phyloP scores from a whole-genome alignment of 2,888 invertebrate species.

The Phortica okadai region DNA sequence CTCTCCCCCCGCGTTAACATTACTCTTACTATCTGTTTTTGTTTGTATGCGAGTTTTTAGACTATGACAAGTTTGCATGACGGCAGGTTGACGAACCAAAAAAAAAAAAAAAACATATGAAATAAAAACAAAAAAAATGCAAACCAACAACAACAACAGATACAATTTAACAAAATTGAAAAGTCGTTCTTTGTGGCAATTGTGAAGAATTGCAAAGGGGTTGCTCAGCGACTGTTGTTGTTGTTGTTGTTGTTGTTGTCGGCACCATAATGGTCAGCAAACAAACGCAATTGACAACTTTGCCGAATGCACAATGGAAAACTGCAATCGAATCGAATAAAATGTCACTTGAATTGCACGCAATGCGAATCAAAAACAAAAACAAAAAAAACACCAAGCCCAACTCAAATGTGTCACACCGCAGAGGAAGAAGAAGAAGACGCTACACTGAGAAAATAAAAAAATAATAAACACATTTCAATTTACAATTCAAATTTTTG shows the following conservation, averaged over 20 bases:
- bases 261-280: not conserved
- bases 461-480: too few relatives aligned
- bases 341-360: not conserved
- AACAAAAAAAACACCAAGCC: not conserved
- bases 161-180: conserved; percentile 7
- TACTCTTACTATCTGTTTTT: conserved; percentile 30
- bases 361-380: not conserved
- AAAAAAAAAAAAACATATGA: not conserved
- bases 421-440: too few relatives aligned
- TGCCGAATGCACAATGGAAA: not conserved
- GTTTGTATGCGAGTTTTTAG: conserved; percentile 23
- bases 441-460: too few relatives aligned
- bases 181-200: not conserved
- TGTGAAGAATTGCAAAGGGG: conserved; percentile 50
- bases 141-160: not conserved
- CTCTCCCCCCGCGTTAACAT: too few relatives aligned
- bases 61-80: conserved; percentile 30
- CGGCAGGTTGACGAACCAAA: conserved; percentile 31
- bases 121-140: not conserved
- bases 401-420: too few relatives aligned
- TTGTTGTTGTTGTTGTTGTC: not conserved
- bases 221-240: conserved; percentile 42
- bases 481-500: too few relatives aligned
- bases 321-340: not conserved
- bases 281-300: conserved; percentile 8